A percentile compares a stretch with the other conserved stretches of the same genome.
Evolutionary conservation across 1,140 invertebrate species (phyloP).

Genomic region (Drosophila setifemur): DNA sequence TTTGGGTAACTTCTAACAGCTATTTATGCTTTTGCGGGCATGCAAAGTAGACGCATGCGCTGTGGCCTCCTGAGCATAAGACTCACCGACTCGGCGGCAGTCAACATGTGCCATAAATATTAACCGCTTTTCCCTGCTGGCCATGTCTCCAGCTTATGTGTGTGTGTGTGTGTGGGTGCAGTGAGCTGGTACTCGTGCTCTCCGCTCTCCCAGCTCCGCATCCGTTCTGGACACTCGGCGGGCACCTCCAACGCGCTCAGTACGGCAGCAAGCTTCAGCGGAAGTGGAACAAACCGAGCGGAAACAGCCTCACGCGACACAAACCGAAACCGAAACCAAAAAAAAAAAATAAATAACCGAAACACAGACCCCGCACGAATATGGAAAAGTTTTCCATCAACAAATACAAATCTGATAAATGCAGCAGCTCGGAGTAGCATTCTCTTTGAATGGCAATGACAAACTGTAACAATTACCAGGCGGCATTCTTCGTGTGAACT

Average conservation of each 20-base stretch:
- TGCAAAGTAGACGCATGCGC: constrained; percentile 45
- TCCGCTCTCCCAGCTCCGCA: constrained; percentile 29
- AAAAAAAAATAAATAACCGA: neutral
- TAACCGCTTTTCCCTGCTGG: constrained; percentile 63
- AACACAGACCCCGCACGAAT: constrained; percentile 26
- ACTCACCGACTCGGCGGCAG: constrained; percentile 32
- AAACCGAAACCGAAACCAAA: neutral
- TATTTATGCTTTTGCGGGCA: constrained; percentile 1
- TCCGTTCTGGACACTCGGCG: constrained; percentile 29
- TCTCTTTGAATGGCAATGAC: constrained; percentile 50
- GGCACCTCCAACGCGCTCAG: constrained; percentile 41
- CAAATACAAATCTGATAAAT: constrained; percentile 48
- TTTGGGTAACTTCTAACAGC: constrained; percentile 8
- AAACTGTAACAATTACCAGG: constrained; percentile 52
- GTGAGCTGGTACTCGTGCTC: neutral
- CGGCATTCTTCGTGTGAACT: constrained; percentile 18
- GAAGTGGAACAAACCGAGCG: constrained; percentile 77
- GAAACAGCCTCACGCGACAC: constrained; percentile 66
- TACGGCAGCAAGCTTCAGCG: constrained; percentile 68
- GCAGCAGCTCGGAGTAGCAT: constrained; percentile 43
- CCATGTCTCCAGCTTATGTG: no score
- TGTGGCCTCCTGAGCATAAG: constrained; percentile 16
- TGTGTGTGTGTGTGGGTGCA: constrained; percentile 54
- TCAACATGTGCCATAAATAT: constrained; percentile 79
- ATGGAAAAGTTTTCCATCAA: constrained; percentile 70